A percentile compares a stretch with the other conserved stretches of the same genome.
Evolutionary conservation across 2,888 invertebrate species (phyloP).

Genomic region (Penaeus monodon): DNA sequence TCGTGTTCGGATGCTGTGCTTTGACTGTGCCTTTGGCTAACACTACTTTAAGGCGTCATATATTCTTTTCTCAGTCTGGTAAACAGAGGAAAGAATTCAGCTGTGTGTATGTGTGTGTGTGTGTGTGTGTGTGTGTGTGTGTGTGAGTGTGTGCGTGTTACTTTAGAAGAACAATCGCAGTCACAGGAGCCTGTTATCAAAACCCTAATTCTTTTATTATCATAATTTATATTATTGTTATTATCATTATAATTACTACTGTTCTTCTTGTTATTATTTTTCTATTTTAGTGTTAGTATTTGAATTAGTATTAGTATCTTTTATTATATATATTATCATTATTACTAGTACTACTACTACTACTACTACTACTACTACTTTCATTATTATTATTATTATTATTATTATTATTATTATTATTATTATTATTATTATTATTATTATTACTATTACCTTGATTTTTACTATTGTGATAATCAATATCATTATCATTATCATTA

Average conservation of each 20-base stretch:
- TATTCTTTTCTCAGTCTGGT: not conserved
- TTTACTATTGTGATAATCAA: not conserved
- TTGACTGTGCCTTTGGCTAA: not conserved
- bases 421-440: slow-evolving; percentile 13
- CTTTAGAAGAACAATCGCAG: no score
- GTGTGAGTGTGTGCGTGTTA: not conserved
- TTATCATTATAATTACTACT: no score
- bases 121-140: not conserved
- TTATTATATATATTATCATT: no score
- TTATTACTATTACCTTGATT: not conserved
- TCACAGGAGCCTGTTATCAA: no score
- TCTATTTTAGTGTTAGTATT: no score
- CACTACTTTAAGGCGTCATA: no score
- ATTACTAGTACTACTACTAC: no score
- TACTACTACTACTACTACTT: no score
- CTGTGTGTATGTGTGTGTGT: not conserved
- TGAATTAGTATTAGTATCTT: no score
- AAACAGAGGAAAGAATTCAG: not conserved
- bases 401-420: slow-evolving; percentile 14
- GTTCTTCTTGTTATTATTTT: no score
- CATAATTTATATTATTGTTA: no score
- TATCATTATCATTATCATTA: not conserved
- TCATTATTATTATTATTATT: not conserved
- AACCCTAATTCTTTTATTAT: no score
- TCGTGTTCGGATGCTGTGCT: slow-evolving; percentile 3